Conservation (phyloP, 1,140 invertebrate species). For the Euglossa dilemma region DNA sequence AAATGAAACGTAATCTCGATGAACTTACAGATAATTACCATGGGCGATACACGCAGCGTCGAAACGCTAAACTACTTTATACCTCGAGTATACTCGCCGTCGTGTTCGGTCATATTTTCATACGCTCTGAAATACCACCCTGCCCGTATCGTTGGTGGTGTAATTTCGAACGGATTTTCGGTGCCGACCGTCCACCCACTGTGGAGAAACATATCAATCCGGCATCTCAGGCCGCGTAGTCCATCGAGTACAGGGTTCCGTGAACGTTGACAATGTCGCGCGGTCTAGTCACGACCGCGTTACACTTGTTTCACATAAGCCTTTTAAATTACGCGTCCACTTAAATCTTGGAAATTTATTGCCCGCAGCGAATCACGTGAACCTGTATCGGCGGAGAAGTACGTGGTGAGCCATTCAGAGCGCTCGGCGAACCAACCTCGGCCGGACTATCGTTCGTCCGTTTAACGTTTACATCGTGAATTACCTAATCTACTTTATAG, state of each 20-base stretch:
- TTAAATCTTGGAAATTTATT: slow-evolving; percentile 66
- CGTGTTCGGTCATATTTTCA: too few relatives aligned
- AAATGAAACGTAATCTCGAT: too few relatives aligned
- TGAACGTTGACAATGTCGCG: not conserved
- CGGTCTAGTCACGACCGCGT: not conserved
- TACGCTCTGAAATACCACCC: too few relatives aligned
- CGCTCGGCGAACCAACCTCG: not conserved
- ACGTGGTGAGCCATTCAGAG: slow-evolving; percentile 1
- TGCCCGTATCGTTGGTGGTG: too few relatives aligned
- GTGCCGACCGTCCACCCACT: too few relatives aligned
- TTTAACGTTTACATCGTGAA: slow-evolving; percentile 64
- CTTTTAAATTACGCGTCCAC: slow-evolving; percentile 61
- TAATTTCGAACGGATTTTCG: too few relatives aligned
- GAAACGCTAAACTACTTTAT: too few relatives aligned
- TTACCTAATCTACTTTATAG: slow-evolving; percentile 71
- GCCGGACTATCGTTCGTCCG: slow-evolving; percentile 47
- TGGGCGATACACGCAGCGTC: too few relatives aligned
- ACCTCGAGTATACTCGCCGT: too few relatives aligned
- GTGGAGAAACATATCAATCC: not conserved
- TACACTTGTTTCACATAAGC: slow-evolving; percentile 41
- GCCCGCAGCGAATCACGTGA: slow-evolving; percentile 46
- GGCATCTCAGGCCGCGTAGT: not conserved
- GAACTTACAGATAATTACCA: too few relatives aligned
- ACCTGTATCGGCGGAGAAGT: slow-evolving; percentile 28
- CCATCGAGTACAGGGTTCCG: not conserved